Conservation (phyloP, 1,140 invertebrate genomes). For the Cepaea nemoralis region DNA sequence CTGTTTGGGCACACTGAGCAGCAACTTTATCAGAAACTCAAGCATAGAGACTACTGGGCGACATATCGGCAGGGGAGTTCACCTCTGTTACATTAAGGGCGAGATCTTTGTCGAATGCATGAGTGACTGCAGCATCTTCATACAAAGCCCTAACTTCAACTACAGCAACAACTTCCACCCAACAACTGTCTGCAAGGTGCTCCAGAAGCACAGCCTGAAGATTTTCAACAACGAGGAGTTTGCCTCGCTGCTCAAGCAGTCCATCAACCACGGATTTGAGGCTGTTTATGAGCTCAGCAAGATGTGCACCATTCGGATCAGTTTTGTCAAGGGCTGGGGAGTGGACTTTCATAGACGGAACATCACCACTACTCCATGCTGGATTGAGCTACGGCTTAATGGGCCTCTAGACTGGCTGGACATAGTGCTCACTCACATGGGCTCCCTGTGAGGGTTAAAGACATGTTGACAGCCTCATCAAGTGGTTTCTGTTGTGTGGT, state of each 20-base stretch:
- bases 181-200: slow-evolving; percentile 89
- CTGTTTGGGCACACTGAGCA: slow-evolving; percentile 92
- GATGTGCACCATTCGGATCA: slow-evolving; percentile 93
- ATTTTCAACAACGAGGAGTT: slow-evolving; percentile 98
- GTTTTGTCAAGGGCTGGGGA: slow-evolving; percentile 75
- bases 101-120: slow-evolving; percentile 86
- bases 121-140: slow-evolving; percentile 95
- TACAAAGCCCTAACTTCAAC: slow-evolving; percentile 96
- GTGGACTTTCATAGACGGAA: slow-evolving; percentile 74
- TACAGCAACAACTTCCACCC: slow-evolving; percentile 93
- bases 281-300: slow-evolving; percentile 96
- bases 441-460: slow-evolving; percentile 68
- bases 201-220: slow-evolving; percentile 87
- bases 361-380: slow-evolving; percentile 75
- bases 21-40: slow-evolving; percentile 97
- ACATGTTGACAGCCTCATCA: too few species aligned
- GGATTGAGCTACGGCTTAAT: slow-evolving; percentile 75
- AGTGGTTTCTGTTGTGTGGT: too few species aligned
- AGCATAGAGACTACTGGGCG: slow-evolving; percentile 97
- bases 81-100: slow-evolving; percentile 73
- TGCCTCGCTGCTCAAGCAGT: slow-evolving; percentile 87
- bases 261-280: slow-evolving; percentile 83
- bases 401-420: slow-evolving; percentile 73
- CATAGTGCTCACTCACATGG: slow-evolving; percentile 72
- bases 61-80: slow-evolving; percentile 90